These are phyloP conservation scores for Dendrolimus kikuchii DNA, from an alignment of 1,140 invertebrate species.

Conservation along the genomic window DNA sequence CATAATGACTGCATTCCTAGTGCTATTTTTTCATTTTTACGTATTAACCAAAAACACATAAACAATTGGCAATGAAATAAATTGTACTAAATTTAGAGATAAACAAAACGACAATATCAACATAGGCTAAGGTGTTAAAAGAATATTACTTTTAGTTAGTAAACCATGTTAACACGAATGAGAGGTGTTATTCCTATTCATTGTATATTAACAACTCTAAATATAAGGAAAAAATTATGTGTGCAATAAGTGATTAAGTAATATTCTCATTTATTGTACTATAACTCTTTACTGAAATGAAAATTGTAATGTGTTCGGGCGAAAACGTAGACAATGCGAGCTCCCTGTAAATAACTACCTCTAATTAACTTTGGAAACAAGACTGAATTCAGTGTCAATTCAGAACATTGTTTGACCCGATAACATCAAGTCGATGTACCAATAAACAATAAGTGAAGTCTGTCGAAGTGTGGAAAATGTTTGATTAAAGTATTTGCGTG, in stretches of 20 bases:
- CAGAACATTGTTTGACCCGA: constrained; percentile 36
- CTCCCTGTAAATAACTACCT: constrained; percentile 45
- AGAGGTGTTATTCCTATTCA: not conserved
- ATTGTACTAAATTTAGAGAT: constrained; percentile 39
- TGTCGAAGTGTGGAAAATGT: too few species aligned
- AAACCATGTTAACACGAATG: constrained; percentile 2
- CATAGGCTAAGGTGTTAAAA: constrained; percentile 48
- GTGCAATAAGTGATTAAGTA: too few species aligned
- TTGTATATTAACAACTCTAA: not conserved
- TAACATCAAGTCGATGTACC: constrained; percentile 5
- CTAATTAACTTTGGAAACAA: constrained; percentile 59
- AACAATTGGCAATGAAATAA: constrained; percentile 13
- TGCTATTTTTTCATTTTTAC: too few species aligned
- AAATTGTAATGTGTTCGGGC: not conserved
- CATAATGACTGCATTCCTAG: too few species aligned
- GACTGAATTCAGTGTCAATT: constrained; percentile 74
- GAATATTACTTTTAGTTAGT: constrained; percentile 3
- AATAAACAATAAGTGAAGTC: not conserved
- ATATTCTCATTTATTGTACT: too few species aligned
- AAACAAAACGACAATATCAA: constrained; percentile 62
- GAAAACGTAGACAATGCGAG: not conserved
- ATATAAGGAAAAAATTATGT: too few species aligned
- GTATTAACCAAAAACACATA: not conserved
- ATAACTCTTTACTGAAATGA: too few species aligned
- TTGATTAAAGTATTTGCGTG: too few species aligned